Conservation (phyloP, 2,888 invertebrate genomes). For the Chalcis sispes region DNA sequence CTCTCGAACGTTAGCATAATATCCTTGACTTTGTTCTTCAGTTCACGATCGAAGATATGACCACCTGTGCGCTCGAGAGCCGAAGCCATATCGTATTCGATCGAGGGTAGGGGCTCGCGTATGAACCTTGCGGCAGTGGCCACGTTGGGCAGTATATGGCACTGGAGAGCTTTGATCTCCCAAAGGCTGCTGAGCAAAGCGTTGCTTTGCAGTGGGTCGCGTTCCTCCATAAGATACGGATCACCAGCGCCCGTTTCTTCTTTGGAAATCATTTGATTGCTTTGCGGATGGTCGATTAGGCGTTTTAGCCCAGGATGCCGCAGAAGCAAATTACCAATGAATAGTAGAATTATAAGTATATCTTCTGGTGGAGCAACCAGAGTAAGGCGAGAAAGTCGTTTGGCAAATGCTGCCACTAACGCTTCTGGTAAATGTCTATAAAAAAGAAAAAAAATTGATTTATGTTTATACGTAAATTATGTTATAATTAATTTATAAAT, state of each 20-base stretch:
- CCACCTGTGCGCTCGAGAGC: constrained; percentile 82
- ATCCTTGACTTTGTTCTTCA: constrained; percentile 85
- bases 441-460: constrained; percentile 40
- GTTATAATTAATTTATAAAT: background rate
- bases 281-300: constrained; percentile 78
- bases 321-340: constrained; percentile 90
- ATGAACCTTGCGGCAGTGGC: constrained; percentile 85
- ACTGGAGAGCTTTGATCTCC: constrained; percentile 90
- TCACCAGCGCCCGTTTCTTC: constrained; percentile 78
- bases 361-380: constrained; percentile 90
- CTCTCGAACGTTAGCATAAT: constrained; percentile 87
- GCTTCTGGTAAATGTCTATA: constrained; percentile 91
- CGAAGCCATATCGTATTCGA: constrained; percentile 83
- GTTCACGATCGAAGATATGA: constrained; percentile 87
- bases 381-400: constrained; percentile 89
- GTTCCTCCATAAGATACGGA: constrained; percentile 90
- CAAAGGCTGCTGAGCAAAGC: constrained; percentile 94
- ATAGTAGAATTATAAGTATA: constrained; percentile 85
- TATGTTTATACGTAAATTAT: background rate
- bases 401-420: constrained; percentile 94
- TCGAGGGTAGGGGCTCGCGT: constrained; percentile 81
- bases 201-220: constrained; percentile 85
- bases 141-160: constrained; percentile 85
- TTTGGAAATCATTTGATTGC: background rate
- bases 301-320: constrained; percentile 90